Conservation (phyloP, 2,113 vertebrate species). For the Nyctereutes procyonoides region DNA sequence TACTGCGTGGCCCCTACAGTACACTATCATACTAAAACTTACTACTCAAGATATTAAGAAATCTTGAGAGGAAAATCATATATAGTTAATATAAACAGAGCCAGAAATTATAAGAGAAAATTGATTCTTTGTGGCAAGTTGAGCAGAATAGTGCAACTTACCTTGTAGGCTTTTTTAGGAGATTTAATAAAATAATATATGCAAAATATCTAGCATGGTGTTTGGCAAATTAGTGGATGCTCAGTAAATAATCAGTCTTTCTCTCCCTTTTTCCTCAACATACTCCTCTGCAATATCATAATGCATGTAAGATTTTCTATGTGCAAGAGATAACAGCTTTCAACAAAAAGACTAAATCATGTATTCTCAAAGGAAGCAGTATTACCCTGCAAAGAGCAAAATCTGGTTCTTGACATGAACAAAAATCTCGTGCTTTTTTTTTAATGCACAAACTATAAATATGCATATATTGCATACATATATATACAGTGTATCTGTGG, state of each 20-base stretch:
- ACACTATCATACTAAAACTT: neutral
- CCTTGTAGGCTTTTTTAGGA: neutral
- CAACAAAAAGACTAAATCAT: neutral
- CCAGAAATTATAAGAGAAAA: neutral
- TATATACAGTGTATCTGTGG: neutral
- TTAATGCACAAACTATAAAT: neutral
- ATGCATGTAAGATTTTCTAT: neutral
- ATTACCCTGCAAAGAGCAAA: neutral
- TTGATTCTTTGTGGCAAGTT: neutral
- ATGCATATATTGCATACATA: neutral
- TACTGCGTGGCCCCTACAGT: neutral
- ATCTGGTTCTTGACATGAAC: neutral
- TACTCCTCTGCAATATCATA: neutral
- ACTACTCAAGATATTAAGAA: neutral
- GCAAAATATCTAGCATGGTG: neutral
- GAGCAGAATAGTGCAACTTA: neutral
- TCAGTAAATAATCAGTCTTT: neutral
- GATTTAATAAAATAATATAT: neutral
- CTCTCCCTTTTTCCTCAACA: neutral
- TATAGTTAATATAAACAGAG: neutral
- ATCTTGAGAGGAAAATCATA: neutral
- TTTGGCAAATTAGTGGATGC: neutral
- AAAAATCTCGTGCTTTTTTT: neutral
- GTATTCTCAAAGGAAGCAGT: neutral
- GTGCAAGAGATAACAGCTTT: neutral